Evolutionary conservation across 2,888 invertebrate species (phyloP).

Genomic region (Noctua janthe): DNA sequence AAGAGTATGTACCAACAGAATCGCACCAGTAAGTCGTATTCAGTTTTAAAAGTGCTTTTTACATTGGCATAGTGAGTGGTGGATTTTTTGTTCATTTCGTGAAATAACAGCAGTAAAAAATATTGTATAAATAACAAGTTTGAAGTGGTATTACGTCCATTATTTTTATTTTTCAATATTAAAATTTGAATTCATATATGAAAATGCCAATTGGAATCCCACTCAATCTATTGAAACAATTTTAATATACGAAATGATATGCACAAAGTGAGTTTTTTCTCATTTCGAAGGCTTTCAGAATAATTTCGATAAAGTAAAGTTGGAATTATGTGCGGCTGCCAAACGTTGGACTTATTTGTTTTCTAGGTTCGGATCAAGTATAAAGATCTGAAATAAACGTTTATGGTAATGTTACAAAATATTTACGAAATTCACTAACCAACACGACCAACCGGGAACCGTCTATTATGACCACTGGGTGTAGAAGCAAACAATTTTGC

Average conservation of each 20-base stretch:
- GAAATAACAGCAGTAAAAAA: not conserved
- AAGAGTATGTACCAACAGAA: not conserved
- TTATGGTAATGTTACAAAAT: not conserved
- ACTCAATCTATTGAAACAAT: constrained; percentile 11
- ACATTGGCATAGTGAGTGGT: not conserved
- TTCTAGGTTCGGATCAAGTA: not conserved
- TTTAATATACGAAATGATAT: constrained; percentile 16
- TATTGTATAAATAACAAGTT: not conserved
- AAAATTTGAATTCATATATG: not conserved
- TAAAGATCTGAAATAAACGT: not conserved
- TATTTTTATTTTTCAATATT: not conserved
- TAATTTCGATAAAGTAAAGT: constrained; percentile 11
- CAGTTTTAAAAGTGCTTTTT: not conserved
- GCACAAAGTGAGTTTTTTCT: not conserved
- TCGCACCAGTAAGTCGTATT: not conserved
- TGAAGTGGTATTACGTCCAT: not conserved
- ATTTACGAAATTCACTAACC: not conserved
- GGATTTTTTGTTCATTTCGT: not conserved
- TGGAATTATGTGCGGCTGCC: not conserved
- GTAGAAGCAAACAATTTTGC: not conserved
- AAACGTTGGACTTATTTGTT: not conserved
- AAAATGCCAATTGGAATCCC: not conserved
- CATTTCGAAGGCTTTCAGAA: constrained; percentile 14
- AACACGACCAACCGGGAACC: too few species aligned
- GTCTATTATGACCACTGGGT: not conserved